Conservation (phyloP, 2,888 invertebrate species). For the Caenorhabditis sp. region DNA sequence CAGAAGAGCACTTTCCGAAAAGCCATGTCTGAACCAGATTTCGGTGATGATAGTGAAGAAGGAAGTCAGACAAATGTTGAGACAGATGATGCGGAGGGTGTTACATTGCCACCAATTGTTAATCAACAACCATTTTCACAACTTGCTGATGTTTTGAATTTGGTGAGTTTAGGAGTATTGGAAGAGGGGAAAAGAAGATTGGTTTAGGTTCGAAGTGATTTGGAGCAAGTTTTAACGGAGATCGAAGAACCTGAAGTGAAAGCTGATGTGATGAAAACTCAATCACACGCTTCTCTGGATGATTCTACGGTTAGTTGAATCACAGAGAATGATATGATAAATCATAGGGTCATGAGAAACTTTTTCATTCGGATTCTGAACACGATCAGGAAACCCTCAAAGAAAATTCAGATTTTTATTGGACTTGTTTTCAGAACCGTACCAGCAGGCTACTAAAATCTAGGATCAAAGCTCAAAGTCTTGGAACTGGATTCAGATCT, state of each 20-base stretch:
- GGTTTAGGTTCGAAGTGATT: constrained; percentile 42
- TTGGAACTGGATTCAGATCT: too few species aligned
- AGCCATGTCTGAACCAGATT: constrained; percentile 42
- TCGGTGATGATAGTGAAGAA: constrained; percentile 34
- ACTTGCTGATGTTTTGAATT: constrained; percentile 48
- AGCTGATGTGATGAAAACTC: background rate
- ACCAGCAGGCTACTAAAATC: too few species aligned
- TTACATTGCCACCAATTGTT: constrained; percentile 15
- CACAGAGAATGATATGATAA: too few species aligned
- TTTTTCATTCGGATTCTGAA: too few species aligned
- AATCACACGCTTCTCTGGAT: constrained; percentile 24
- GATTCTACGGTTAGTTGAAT: constrained; percentile 23
- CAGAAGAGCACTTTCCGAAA: constrained; percentile 14
- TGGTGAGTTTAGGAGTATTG: constrained; percentile 13
- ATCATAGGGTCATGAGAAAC: too few species aligned
- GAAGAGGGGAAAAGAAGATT: too few species aligned
- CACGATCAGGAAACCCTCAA: too few species aligned
- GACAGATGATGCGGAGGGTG: constrained; percentile 6
- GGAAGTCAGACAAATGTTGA: constrained; percentile 14
- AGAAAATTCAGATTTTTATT: too few species aligned
- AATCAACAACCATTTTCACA: constrained; percentile 43
- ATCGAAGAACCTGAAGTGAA: constrained; percentile 45
- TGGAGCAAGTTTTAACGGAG: constrained; percentile 56
- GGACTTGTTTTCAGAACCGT: too few species aligned
- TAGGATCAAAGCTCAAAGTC: too few species aligned